Evolutionary conservation across 2,113 vertebrate genomes (phyloP).

Genomic region (Patagioenas fasciata): DNA sequence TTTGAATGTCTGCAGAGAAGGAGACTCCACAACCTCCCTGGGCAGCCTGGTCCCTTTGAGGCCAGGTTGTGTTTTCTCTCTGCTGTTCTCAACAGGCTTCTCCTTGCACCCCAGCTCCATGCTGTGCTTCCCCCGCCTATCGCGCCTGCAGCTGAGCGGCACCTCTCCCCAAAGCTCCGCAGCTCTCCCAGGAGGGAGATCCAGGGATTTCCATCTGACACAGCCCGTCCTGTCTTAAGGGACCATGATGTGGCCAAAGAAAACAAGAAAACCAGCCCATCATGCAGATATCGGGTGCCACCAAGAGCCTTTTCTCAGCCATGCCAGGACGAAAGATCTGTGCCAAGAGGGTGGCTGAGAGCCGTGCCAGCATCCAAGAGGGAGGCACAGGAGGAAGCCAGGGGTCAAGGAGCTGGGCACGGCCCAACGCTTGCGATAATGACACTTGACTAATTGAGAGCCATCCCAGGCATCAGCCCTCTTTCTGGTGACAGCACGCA

Average conservation of each 20-base stretch:
- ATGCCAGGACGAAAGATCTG: neutral
- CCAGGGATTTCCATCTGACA: neutral
- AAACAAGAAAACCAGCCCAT: neutral
- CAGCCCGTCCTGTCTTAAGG: neutral
- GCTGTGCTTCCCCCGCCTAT: neutral
- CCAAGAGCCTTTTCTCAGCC: neutral
- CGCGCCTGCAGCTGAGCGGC: neutral
- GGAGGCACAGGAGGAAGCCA: neutral
- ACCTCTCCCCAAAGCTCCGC: neutral
- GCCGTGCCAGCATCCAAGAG: neutral
- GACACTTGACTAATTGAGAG: neutral
- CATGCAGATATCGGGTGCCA: neutral
- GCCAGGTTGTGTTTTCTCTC: neutral
- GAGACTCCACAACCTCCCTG: too few species aligned
- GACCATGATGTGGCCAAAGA: neutral
- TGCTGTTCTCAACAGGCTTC: neutral
- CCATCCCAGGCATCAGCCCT: neutral
- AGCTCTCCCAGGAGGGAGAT: neutral
- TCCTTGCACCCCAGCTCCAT: neutral
- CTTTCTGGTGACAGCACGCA: neutral
- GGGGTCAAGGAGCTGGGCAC: conserved; percentile 23
- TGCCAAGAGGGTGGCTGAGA: neutral
- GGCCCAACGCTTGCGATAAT: neutral
- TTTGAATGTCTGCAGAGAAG: too few species aligned
- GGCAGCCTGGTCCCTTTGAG: neutral